A percentile compares a stretch with the other conserved stretches of the same genome.
These are phyloP conservation scores for Yasuhikotakia modesta DNA, from an alignment of 2,797 vertebrate genomes.

Conservation along the genomic window DNA sequence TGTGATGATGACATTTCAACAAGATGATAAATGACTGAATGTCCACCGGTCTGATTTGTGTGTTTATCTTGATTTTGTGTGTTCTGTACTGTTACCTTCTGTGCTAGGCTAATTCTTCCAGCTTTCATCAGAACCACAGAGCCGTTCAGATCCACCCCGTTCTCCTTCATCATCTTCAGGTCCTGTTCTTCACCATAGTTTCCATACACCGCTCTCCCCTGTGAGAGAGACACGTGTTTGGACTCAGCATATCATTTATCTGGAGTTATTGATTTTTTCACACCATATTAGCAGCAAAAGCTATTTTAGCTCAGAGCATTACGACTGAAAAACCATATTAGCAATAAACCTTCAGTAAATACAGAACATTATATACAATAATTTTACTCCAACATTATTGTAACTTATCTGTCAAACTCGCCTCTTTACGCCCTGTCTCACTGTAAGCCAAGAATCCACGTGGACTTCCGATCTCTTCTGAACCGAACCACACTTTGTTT, in stretches of 20 bases:
- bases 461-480: slow-evolving; percentile 55
- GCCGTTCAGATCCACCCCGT: slow-evolving; percentile 63
- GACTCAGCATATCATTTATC: no score
- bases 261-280: no score
- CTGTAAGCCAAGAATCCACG: slow-evolving; percentile 87
- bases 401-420: slow-evolving; percentile 64
- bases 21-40: no score
- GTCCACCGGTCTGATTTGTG: no score
- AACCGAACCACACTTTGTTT: slow-evolving; percentile 67
- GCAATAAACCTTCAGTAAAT: no score
- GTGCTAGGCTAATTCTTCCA: slow-evolving; percentile 83
- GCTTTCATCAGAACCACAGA: slow-evolving; percentile 83
- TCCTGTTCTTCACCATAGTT: slow-evolving; percentile 84
- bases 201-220: slow-evolving; percentile 86
- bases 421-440: slow-evolving; percentile 64
- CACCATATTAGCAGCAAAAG: no score
- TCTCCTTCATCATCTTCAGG: slow-evolving; percentile 68
- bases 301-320: no score
- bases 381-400: no score
- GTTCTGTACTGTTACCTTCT: slow-evolving; percentile 79
- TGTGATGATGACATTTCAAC: no score
- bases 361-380: no score
- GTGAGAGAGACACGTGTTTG: slow-evolving; percentile 30
- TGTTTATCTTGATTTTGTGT: no score
- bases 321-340: no score